These are phyloP conservation scores for Lasaia peninsularis DNA, from an alignment of 1,140 invertebrate genomes.

Conservation along the genomic window DNA sequence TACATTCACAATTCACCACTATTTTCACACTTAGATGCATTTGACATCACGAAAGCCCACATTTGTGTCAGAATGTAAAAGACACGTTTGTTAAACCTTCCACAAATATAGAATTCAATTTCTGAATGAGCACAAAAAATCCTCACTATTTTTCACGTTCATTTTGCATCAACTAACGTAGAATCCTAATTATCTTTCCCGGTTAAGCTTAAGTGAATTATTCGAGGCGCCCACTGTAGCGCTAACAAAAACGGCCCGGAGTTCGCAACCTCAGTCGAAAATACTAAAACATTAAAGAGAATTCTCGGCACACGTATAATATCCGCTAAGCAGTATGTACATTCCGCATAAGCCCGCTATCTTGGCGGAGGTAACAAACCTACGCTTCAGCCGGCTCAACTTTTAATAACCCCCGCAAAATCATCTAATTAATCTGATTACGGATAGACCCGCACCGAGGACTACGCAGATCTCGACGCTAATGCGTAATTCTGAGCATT, in stretches of 20 bases:
- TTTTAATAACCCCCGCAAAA: slow-evolving; percentile 75
- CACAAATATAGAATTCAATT: slow-evolving; percentile 77
- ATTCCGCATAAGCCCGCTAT: slow-evolving; percentile 63
- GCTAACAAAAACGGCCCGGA: slow-evolving; percentile 69
- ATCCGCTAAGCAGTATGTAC: slow-evolving; percentile 64
- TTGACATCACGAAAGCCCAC: slow-evolving; percentile 51
- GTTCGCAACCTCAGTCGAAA: slow-evolving; percentile 75
- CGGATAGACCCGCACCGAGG: slow-evolving; percentile 48
- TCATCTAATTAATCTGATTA: slow-evolving; percentile 76
- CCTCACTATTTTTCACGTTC: slow-evolving; percentile 71
- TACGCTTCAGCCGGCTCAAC: slow-evolving; percentile 66
- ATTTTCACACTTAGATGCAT: slow-evolving; percentile 25
- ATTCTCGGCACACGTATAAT: slow-evolving; percentile 66
- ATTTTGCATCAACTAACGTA: slow-evolving; percentile 75
- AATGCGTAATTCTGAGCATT: slow-evolving; percentile 64
- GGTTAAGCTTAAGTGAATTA: slow-evolving; percentile 78
- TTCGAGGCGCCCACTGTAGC: slow-evolving; percentile 71
- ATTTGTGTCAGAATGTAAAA: slow-evolving; percentile 54
- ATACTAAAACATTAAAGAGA: slow-evolving; percentile 76
- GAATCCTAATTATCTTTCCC: slow-evolving; percentile 77
- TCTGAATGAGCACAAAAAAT: slow-evolving; percentile 75
- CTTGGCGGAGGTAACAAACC: slow-evolving; percentile 61
- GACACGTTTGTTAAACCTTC: slow-evolving; percentile 72
- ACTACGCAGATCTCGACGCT: slow-evolving; percentile 52
- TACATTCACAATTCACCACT: not conserved